Evolutionary conservation across 2,113 vertebrate genomes (phyloP).

Genomic region (Ailuropoda melanoleuca): DNA sequence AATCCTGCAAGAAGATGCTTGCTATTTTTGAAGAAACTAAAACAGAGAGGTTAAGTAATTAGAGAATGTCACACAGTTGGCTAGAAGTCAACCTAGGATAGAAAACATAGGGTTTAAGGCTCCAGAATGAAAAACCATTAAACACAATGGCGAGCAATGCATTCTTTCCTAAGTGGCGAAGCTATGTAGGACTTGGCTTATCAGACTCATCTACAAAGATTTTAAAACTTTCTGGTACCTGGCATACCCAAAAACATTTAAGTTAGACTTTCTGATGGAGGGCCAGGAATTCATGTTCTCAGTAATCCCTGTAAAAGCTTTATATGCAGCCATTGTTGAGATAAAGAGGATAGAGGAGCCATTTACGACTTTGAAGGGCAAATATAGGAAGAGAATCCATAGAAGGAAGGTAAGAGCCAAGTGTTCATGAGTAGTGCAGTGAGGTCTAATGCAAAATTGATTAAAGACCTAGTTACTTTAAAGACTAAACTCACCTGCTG

Average conservation of each 20-base stretch:
- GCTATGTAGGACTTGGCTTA: not conserved
- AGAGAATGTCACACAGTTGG: not conserved
- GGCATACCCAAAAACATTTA: not conserved
- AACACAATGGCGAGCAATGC: not conserved
- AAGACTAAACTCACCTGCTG: not conserved
- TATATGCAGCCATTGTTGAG: not conserved
- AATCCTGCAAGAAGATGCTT: not conserved
- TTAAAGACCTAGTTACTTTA: not conserved
- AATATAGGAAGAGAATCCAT: not conserved
- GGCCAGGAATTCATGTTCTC: not conserved
- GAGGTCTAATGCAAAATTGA: not conserved
- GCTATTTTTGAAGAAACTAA: not conserved
- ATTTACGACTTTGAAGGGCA: not conserved
- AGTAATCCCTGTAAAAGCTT: not conserved
- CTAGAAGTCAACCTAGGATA: not conserved
- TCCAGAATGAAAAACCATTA: not conserved
- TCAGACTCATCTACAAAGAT: not conserved
- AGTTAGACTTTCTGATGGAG: not conserved
- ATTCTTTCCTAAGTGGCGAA: not conserved
- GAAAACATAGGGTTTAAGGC: rapidly evolving
- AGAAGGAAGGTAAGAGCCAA: not conserved
- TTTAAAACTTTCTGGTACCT: not conserved
- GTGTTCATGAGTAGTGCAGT: not conserved
- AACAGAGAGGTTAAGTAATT: not conserved
- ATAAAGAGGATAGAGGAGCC: not conserved